These are phyloP conservation scores for Saguinus imperator DNA, from an alignment of 2,113 vertebrate species.

Conservation along the genomic window DNA sequence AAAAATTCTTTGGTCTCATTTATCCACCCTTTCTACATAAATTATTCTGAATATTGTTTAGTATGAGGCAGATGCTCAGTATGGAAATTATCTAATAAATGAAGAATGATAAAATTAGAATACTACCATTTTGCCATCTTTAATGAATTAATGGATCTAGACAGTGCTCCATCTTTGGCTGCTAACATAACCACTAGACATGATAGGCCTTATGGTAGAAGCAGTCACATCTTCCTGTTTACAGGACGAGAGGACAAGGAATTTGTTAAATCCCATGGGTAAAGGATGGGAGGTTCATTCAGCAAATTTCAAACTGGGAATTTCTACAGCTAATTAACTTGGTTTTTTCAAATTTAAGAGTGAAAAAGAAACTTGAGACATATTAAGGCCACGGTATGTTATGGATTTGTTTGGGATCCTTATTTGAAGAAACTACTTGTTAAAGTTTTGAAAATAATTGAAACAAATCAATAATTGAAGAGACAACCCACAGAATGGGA, in stretches of 20 bases:
- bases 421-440: neutral
- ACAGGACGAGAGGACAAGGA: neutral
- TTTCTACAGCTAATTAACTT: neutral
- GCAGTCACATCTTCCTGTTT: neutral
- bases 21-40: neutral
- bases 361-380: neutral
- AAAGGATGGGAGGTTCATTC: neutral
- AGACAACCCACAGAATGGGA: too few species aligned
- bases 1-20: neutral
- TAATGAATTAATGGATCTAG: neutral
- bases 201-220: neutral
- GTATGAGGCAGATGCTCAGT: neutral
- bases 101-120: slow-evolving; percentile 2
- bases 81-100: neutral
- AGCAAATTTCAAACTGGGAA: neutral
- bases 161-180: neutral
- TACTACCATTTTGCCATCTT: neutral
- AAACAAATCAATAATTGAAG: neutral
- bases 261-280: neutral
- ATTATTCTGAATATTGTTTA: neutral
- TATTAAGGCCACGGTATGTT: neutral
- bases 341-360: neutral
- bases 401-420: neutral
- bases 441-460: slow-evolving; percentile 1
- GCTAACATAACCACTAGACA: neutral